Percentiles rank a stretch among this genome's conserved stretches.
Evolutionary conservation across 2,797 vertebrate genomes (phyloP).

Genomic region (Dendrocincla tyrannina): DNA sequence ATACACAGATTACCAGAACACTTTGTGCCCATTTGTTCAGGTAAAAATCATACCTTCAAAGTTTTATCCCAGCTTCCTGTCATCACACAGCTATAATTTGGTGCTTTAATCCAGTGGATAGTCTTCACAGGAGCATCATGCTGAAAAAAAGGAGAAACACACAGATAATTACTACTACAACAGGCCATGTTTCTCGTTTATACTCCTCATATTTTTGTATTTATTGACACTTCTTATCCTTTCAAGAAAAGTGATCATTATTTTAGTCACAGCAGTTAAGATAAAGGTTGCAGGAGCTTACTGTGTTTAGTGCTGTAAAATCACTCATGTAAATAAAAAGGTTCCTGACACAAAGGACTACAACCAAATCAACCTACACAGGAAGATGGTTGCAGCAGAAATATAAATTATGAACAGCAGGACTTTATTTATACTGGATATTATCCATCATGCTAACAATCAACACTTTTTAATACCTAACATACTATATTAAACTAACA

Average conservation of each 20-base stretch:
- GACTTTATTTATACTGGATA: neutral
- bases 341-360: neutral
- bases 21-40: neutral
- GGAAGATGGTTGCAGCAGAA: neutral
- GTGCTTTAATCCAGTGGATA: conserved; percentile 99
- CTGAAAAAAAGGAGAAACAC: conserved; percentile 65
- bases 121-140: conserved; percentile 96
- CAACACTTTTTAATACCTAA: neutral
- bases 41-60: conserved; percentile 82
- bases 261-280: neutral
- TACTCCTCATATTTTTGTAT: neutral
- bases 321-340: neutral
- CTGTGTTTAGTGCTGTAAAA: neutral
- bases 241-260: neutral
- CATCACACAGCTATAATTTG: conserved; percentile 97
- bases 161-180: neutral
- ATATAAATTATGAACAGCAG: neutral
- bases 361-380: neutral
- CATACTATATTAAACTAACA: neutral
- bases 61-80: conserved; percentile 99
- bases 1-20: fast-evolving
- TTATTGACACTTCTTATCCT: neutral
- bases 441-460: neutral
- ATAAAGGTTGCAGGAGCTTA: neutral
- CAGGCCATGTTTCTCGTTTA: neutral